A percentile compares a stretch with the other conserved stretches of the same genome.
Evolutionary conservation across 2,888 invertebrate species (phyloP).

Genomic region (Campoletis raptor): DNA sequence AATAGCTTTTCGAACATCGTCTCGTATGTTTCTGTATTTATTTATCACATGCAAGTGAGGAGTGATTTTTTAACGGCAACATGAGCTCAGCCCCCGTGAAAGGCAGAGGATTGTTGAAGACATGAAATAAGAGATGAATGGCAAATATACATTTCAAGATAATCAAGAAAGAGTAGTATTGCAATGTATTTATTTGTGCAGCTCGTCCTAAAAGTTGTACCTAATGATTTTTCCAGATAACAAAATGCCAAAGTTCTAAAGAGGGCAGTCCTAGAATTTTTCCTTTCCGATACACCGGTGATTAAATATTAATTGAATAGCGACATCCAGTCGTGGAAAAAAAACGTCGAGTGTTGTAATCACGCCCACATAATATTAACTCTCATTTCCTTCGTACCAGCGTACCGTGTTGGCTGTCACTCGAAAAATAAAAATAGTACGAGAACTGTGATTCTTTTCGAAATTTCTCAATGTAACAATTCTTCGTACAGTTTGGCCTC

Average conservation of each 20-base stretch:
- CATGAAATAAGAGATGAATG: constrained; percentile 39
- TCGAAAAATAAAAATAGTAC: background rate
- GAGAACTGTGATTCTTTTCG: background rate
- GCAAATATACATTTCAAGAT: constrained; percentile 17
- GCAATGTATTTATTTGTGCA: background rate
- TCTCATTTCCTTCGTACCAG: background rate
- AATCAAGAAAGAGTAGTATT: constrained; percentile 11
- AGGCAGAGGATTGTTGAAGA: constrained; percentile 19
- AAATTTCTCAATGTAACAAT: background rate
- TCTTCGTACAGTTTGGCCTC: background rate
- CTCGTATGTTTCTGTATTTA: background rate
- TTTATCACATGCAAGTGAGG: background rate
- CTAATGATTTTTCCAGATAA: background rate
- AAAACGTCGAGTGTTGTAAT: background rate
- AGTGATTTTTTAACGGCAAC: constrained; percentile 32
- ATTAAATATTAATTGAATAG: background rate
- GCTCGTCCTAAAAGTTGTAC: background rate
- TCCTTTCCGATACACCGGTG: background rate
- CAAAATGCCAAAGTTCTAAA: background rate
- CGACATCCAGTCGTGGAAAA: background rate
- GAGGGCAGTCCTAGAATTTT: background rate
- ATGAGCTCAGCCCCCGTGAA: constrained; percentile 35
- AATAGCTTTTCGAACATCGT: constrained; percentile 13
- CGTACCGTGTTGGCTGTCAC: background rate
- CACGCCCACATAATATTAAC: background rate